Conservation (phyloP, 1,140 invertebrate genomes). For the Caenorhabditis briggsae region DNA sequence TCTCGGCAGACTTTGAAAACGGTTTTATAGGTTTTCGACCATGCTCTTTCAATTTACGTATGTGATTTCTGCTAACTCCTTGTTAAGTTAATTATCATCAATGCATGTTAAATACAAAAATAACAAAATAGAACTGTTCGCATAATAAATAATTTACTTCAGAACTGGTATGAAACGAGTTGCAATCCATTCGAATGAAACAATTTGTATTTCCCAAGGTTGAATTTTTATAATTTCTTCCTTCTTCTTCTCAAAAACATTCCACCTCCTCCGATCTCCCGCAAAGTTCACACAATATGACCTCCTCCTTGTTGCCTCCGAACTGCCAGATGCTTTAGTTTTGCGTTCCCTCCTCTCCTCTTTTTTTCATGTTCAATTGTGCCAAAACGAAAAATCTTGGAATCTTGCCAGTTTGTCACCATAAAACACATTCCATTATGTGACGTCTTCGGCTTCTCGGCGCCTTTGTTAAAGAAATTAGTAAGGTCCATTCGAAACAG, state of each 20-base stretch:
- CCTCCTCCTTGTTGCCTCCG: background rate
- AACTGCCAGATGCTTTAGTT: conserved; percentile 33
- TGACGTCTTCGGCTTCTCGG: conserved; percentile 52
- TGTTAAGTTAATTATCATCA: too few relatives aligned
- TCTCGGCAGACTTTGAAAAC: too few relatives aligned
- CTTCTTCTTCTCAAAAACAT: background rate
- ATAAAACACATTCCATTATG: conserved; percentile 56
- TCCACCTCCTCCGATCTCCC: background rate
- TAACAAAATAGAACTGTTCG: too few relatives aligned
- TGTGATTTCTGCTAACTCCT: too few relatives aligned
- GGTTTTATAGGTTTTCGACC: too few relatives aligned
- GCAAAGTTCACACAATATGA: conserved; percentile 43
- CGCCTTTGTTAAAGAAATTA: conserved; percentile 39
- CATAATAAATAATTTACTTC: background rate
- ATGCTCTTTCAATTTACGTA: too few relatives aligned
- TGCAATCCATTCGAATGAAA: background rate
- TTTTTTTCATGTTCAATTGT: conserved; percentile 11
- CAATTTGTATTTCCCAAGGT: background rate
- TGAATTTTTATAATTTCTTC: background rate
- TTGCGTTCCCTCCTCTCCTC: background rate
- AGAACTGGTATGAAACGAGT: background rate
- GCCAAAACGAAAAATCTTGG: conserved; percentile 9
- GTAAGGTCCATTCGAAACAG: background rate
- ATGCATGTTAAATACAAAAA: too few relatives aligned
- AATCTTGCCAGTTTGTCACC: conserved; percentile 50